These are phyloP conservation scores for Erpetoichthys calabaricus DNA, from an alignment of 2,797 vertebrate genomes.

Conservation along the genomic window DNA sequence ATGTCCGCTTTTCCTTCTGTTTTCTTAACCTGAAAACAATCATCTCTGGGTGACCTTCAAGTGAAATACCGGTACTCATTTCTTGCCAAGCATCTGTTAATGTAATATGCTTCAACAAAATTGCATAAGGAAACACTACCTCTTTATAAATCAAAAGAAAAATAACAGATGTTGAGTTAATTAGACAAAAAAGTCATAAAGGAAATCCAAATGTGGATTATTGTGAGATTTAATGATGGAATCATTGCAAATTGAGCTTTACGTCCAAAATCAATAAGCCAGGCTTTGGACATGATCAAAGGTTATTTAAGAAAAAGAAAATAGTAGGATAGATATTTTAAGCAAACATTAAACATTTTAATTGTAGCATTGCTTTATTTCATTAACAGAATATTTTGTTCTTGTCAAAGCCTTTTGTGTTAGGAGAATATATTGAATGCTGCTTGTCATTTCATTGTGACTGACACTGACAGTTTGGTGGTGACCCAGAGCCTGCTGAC, in stretches of 20 bases:
- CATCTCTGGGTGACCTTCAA: slow-evolving; percentile 17
- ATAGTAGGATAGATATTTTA: too few species aligned
- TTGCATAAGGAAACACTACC: background rate
- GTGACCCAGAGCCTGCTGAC: too few species aligned
- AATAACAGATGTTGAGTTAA: slow-evolving; percentile 3
- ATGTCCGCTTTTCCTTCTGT: too few species aligned
- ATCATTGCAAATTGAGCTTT: background rate
- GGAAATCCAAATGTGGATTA: background rate
- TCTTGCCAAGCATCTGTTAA: background rate
- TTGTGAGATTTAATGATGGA: background rate
- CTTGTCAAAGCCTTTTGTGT: too few species aligned
- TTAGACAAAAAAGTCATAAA: background rate
- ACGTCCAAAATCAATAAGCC: background rate
- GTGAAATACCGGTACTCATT: slow-evolving; percentile 13
- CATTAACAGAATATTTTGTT: too few species aligned
- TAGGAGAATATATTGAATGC: too few species aligned
- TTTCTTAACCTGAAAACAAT: slow-evolving; percentile 16
- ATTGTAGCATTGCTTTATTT: too few species aligned
- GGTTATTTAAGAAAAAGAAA: too few species aligned
- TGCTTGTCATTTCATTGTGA: too few species aligned
- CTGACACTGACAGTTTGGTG: too few species aligned
- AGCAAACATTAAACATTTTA: too few species aligned
- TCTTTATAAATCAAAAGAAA: background rate
- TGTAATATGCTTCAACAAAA: background rate
- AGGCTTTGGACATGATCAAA: background rate